Evolutionary conservation across 2,888 invertebrate genomes (phyloP).

Genomic region (Acleris literana): DNA sequence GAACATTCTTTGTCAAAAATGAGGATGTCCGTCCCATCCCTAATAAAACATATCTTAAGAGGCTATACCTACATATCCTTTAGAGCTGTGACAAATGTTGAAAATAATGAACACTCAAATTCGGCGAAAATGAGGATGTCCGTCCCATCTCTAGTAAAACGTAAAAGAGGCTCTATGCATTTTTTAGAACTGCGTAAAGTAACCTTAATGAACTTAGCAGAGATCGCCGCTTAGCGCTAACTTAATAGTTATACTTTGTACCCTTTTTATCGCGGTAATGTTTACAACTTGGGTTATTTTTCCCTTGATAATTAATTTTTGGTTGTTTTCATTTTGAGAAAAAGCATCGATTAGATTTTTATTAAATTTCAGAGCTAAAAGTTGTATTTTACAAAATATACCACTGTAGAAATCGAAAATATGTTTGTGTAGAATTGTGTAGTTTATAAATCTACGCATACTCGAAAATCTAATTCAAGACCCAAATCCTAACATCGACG

Average conservation of each 20-base stretch:
- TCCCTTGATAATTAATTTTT: too few relatives aligned
- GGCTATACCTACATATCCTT: too few relatives aligned
- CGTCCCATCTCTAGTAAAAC: constrained; percentile 6
- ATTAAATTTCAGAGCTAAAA: too few relatives aligned
- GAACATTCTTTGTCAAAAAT: neutral
- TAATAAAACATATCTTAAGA: neutral
- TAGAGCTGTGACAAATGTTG: neutral
- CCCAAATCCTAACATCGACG: too few relatives aligned
- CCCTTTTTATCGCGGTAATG: neutral
- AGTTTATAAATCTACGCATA: too few relatives aligned
- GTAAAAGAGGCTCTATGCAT: constrained; percentile 24
- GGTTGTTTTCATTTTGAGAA: too few relatives aligned
- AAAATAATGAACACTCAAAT: neutral
- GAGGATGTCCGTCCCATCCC: neutral
- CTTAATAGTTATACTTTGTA: constrained; percentile 22
- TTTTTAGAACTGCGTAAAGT: constrained; percentile 24
- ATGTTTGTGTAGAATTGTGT: too few relatives aligned
- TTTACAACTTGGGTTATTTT: neutral
- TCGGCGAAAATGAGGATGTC: neutral
- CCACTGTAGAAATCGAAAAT: too few relatives aligned
- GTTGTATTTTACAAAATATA: too few relatives aligned
- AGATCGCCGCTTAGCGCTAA: constrained; percentile 4
- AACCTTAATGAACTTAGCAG: constrained; percentile 27
- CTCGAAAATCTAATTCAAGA: too few relatives aligned
- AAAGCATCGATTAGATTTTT: too few relatives aligned